These are phyloP conservation scores for Muschampia plurimacula DNA, from an alignment of 2,888 invertebrate species.

Conservation along the genomic window DNA sequence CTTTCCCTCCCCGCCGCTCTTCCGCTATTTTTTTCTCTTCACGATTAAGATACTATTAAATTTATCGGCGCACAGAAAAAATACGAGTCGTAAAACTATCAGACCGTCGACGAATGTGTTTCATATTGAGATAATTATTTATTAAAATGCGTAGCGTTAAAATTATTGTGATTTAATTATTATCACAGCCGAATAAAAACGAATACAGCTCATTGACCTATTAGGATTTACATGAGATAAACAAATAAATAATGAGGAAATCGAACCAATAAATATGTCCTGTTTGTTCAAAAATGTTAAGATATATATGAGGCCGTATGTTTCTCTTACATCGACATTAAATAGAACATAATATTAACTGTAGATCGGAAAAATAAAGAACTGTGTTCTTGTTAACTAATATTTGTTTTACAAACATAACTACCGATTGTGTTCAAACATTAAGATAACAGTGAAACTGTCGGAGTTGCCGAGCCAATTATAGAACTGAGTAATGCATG, in stretches of 20 bases:
- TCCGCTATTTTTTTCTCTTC: no score
- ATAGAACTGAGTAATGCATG: slow-evolving; percentile 31
- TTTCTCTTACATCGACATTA: not conserved
- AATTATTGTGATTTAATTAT: slow-evolving; percentile 49
- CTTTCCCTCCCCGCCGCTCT: no score
- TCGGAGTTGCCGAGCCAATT: slow-evolving; percentile 24
- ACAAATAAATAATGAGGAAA: slow-evolving; percentile 4
- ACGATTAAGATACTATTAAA: slow-evolving; percentile 8
- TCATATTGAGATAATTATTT: slow-evolving; percentile 66
- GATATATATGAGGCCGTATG: not conserved
- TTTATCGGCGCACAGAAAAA: slow-evolving; percentile 48
- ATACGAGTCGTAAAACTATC: slow-evolving; percentile 59
- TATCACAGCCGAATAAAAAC: slow-evolving; percentile 51
- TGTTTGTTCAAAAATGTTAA: no score
- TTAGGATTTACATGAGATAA: slow-evolving; percentile 30
- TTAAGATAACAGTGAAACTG: slow-evolving; percentile 23
- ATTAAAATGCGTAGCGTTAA: slow-evolving; percentile 57
- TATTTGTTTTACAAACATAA: slow-evolving; percentile 20
- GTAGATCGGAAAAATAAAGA: not conserved
- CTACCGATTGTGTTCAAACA: slow-evolving; percentile 7
- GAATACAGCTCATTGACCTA: slow-evolving; percentile 30
- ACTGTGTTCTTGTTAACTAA: not conserved
- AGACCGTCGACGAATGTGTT: slow-evolving; percentile 58
- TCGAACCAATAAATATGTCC: not conserved
- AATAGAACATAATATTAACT: not conserved